These are phyloP conservation scores for Corythucha ciliata DNA, from an alignment of 2,888 invertebrate genomes.

Conservation along the genomic window DNA sequence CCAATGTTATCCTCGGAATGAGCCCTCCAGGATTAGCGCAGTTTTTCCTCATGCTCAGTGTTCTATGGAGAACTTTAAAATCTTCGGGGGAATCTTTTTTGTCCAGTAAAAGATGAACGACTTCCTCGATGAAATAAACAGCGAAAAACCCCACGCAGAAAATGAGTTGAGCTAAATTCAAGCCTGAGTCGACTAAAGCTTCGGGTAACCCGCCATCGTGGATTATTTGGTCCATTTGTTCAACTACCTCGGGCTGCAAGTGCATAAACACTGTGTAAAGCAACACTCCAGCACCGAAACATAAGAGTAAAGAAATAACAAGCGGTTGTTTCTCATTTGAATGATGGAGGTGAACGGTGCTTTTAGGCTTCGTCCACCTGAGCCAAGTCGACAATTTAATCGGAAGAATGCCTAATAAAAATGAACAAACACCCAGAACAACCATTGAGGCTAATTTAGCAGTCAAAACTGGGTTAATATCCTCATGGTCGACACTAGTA, in stretches of 20 bases:
- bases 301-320: constrained; percentile 49
- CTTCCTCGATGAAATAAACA: constrained; percentile 54
- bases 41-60: constrained; percentile 48
- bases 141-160: constrained; percentile 56
- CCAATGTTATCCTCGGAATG: constrained; percentile 38
- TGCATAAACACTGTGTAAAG: constrained; percentile 56
- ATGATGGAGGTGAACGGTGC: constrained; percentile 22
- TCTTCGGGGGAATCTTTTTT: constrained; percentile 38
- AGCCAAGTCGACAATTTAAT: constrained; percentile 49
- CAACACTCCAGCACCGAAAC: constrained; percentile 57
- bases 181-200: constrained; percentile 39
- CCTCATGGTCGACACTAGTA: constrained; percentile 1
- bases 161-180: constrained; percentile 48
- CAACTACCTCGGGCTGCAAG: constrained; percentile 55
- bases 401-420: constrained; percentile 65
- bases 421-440: constrained; percentile 64
- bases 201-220: constrained; percentile 43
- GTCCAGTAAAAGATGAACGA: constrained; percentile 49
- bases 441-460: constrained; percentile 73
- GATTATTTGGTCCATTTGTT: constrained; percentile 46
- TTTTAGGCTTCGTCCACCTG: constrained; percentile 24
- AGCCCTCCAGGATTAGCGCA: constrained; percentile 39
- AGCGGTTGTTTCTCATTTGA: constrained; percentile 37
- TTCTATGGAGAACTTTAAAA: constrained; percentile 46
- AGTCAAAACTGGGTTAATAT: constrained; percentile 42